Evolutionary conservation across 2,113 vertebrate species (phyloP), one percentile per base, ranked within the genome.

Genomic region (Hypomesus transpacificus): DNA sequence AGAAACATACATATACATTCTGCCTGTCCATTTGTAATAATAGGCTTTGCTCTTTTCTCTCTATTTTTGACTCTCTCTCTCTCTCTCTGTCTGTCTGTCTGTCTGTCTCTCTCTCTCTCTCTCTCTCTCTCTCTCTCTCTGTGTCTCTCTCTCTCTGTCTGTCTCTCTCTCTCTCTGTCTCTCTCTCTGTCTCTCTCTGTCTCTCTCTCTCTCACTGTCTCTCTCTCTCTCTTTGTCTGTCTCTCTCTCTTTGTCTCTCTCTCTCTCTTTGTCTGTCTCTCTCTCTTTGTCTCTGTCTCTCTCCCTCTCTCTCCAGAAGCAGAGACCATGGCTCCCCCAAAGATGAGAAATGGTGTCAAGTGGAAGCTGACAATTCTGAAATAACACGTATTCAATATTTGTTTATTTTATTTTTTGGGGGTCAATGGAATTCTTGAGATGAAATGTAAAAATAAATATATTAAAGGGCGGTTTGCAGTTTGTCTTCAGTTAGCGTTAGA

Each of bases 291-390:
- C n/a, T n/a, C n/a, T n/a, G 8, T 46, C 7, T 11, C 8, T 46
- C 0, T 11, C 39, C 11, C 7, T 11, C 7, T 46, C 7, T 46
- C 39, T 46, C 7, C 39, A 46, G 39, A 46, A 46, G 39, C 39
- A 46, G 39, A 46, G 9, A 46, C 39, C 2, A 46, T 46, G 39
- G 39, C 39, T 46, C 74, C 88, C 8, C 91, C 91, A 14, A 91
- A 87, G 84, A 86, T 91, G 81, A 90, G 88, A 66, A 84, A 80
- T 16, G 11, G 67, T 0, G 68, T 91, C 65, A 88, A 88, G 76
- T 91, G 91, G 90, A 91, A 90, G 69, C 89, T 92, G 6, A 3
- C 20, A 5, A 26, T 90, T 70, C 82, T 89, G 0, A 81, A 82
- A 17, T 91, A 68, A 76, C 66, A 50, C 65, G 4, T 34, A 34